Evolutionary conservation across 2,113 vertebrate genomes (phyloP), one percentile per base, ranked within the genome.

Genomic region (Proterorhinus semilunaris): DNA sequence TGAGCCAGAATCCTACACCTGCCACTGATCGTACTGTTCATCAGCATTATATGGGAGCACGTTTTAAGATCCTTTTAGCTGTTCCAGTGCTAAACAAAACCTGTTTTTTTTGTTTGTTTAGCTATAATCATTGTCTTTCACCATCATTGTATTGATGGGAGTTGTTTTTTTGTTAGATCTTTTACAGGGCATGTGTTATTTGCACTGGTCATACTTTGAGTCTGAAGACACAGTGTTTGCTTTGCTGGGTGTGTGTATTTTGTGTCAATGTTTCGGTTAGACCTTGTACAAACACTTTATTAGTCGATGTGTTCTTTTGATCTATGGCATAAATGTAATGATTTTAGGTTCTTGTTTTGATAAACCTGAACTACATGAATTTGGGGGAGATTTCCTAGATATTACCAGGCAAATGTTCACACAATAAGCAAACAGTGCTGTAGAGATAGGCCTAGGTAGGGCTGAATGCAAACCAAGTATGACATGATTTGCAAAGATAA

Each of bases 221-320:
- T 17, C 11, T 53, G 62, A 63, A 9, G 15, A 8, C 10, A 66
- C 59, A 70, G 6, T 83, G 45, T 83, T 86, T 84, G 74, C 42
- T 64, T 50, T 65, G 36, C 42, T 64, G 78, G 65, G 69, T 49
- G 79, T 79, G 52, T 61, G 54, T 63, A 47, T 27, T 9, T 78
- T 65, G 9, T 70, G 68, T 79, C 15, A 47, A 7, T 76, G 44
- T 65, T 72, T 67, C 46, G 27, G 45, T 64, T 21, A 16, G 46
- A 43, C 10, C 49, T 62, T 59, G 6, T 46, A 53, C 63, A 58
- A 75, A 81, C 69, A 72, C 9, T 13, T 55, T 76, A 53, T 21
- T 27, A 13, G 27, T 46, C 12, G 12, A n/a, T 9, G 44, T 51
- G 51, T 53, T 1, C 16, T 69, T 61, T 61, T 21, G 44, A 42